Conservation (phyloP, 23 tunicate species). For the Aplidium turbinatum region DNA sequence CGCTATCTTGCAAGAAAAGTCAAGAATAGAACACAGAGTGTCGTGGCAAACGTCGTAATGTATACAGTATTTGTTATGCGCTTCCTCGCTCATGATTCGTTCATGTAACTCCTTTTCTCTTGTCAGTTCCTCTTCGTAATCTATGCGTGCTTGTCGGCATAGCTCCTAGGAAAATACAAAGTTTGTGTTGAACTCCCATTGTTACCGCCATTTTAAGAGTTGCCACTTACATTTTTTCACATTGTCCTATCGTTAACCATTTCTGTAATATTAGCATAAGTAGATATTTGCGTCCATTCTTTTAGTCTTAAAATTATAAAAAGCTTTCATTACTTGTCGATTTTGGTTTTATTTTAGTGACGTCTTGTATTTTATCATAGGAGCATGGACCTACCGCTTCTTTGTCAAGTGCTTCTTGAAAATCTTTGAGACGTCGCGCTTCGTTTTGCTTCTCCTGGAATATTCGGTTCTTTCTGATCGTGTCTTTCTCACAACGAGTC, state of each 20-base stretch:
- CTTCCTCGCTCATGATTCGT: conserved; percentile 53
- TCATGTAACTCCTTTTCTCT: conserved; percentile 65
- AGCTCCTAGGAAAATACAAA: conserved; percentile 37
- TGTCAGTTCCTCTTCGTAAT: conserved; percentile 63
- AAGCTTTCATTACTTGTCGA: too few relatives aligned
- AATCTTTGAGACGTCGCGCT: conserved; percentile 79
- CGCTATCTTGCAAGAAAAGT: conserved; percentile 78
- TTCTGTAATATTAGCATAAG: too few relatives aligned
- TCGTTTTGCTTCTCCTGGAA: conserved; percentile 82
- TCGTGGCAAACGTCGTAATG: conserved; percentile 61
- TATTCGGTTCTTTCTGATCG: conserved; percentile 69
- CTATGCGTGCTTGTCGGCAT: conserved; percentile 46
- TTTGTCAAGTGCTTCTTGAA: conserved; percentile 76
- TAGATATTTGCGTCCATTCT: too few relatives aligned
- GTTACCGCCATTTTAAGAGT: too few relatives aligned
- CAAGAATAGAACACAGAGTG: conserved; percentile 37
- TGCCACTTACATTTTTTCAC: too few relatives aligned
- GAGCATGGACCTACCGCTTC: conserved; percentile 72
- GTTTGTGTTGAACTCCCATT: too few relatives aligned
- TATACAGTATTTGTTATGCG: conserved; percentile 41
- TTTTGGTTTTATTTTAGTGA: too few relatives aligned
- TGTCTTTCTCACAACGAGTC: conserved; percentile 84
- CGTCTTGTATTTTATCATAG: too few relatives aligned
- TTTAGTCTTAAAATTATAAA: too few relatives aligned
- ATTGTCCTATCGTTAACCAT: too few relatives aligned